Conservation (phyloP, 2,113 vertebrate species). For the Sakesphorus luctuosus region DNA sequence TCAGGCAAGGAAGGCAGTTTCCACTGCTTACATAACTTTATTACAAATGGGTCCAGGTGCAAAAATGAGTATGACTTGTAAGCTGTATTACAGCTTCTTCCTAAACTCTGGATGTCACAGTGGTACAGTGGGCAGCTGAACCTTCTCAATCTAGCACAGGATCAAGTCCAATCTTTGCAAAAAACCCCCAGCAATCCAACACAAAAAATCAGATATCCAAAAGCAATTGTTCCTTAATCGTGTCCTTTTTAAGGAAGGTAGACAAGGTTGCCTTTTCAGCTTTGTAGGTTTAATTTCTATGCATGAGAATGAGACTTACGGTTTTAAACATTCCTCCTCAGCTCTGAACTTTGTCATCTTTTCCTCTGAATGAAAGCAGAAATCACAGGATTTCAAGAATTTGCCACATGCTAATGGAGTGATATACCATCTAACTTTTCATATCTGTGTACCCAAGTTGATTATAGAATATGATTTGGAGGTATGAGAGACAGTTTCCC, state of each 20-base stretch:
- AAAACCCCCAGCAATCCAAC: not conserved
- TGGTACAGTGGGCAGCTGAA: not conserved
- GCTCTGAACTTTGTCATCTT: not conserved
- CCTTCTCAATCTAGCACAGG: not conserved
- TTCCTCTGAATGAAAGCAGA: not conserved
- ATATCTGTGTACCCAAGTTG: not conserved
- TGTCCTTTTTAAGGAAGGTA: not conserved
- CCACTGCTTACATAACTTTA: not conserved
- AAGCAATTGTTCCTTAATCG: not conserved
- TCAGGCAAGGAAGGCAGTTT: not conserved
- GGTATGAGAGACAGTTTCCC: not conserved
- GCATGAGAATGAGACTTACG: rapidly evolving
- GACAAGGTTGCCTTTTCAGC: not conserved
- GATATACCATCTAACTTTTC: not conserved
- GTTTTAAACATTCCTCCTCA: not conserved
- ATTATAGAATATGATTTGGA: not conserved
- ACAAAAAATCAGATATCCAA: not conserved
- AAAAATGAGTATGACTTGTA: not conserved
- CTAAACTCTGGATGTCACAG: not conserved
- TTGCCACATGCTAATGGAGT: not conserved
- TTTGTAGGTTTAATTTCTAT: not conserved
- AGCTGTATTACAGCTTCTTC: not conserved
- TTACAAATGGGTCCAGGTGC: not conserved
- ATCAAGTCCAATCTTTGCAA: not conserved
- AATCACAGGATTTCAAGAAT: not conserved